Conservation (phyloP, 2,797 vertebrate genomes). For the Periophthalmus magnuspinnatus region DNA sequence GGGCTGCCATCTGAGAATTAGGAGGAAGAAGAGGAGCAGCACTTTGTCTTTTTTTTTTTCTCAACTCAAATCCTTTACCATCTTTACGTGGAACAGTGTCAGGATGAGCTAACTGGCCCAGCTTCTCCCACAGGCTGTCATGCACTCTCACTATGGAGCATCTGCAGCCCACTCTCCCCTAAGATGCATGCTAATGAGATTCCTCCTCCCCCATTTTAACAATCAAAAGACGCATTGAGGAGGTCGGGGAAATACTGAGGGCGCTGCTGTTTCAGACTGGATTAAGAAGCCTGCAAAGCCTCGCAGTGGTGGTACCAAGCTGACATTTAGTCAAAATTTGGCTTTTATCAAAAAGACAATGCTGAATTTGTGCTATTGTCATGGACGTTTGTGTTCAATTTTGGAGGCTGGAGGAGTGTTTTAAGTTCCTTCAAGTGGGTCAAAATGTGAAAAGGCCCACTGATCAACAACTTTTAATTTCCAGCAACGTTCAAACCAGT, state of each 20-base stretch:
- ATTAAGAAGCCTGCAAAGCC: conserved; percentile 55
- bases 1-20: conserved; percentile 75
- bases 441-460: neutral
- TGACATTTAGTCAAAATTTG: conserved; percentile 56
- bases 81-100: conserved; percentile 49
- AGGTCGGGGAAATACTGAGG: conserved; percentile 55
- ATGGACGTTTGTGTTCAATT: conserved; percentile 46
- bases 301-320: conserved; percentile 33
- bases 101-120: conserved; percentile 63
- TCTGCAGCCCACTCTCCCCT: conserved; percentile 55
- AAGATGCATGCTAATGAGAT: conserved; percentile 78
- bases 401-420: conserved; percentile 1
- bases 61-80: conserved; percentile 50
- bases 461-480: neutral
- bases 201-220: conserved; percentile 53
- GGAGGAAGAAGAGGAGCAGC: conserved; percentile 46
- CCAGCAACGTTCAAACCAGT: neutral
- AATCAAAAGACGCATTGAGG: conserved; percentile 80
- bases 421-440: neutral
- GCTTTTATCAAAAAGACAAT: conserved; percentile 48
- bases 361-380: conserved; percentile 40
- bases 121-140: conserved; percentile 58
- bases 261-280: conserved; percentile 60
- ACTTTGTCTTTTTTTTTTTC: conserved; percentile 43
- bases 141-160: conserved; percentile 38